Percentiles rank a stretch among this genome's conserved stretches.
Evolutionary conservation across 2,113 vertebrate genomes (phyloP).

Genomic region (Progne subis): DNA sequence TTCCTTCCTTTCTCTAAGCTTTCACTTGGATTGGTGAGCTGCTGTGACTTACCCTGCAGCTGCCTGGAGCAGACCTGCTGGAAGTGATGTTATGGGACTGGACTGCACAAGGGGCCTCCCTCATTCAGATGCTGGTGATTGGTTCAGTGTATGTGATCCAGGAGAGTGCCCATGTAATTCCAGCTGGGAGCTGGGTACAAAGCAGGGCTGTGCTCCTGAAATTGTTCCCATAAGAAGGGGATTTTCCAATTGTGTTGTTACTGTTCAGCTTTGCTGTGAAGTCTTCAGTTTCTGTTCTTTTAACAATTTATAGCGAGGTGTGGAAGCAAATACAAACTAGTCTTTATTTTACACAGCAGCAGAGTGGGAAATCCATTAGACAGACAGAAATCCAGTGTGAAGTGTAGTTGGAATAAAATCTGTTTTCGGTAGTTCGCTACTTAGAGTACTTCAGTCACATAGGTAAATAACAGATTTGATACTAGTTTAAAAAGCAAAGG

Average conservation of each 20-base stretch:
- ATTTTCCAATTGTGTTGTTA: background rate
- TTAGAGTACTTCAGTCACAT: background rate
- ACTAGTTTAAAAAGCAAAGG: background rate
- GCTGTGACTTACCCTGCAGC: background rate
- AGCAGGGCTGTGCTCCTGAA: background rate
- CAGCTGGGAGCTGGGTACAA: background rate
- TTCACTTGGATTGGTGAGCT: background rate
- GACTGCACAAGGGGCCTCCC: background rate
- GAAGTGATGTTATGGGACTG: background rate
- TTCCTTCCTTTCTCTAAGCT: background rate
- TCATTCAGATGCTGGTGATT: rapidly evolving
- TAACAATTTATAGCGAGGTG: background rate
- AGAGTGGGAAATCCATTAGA: background rate
- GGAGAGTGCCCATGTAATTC: background rate
- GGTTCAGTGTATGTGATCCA: background rate
- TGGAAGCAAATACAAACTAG: background rate
- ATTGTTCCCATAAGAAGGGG: background rate
- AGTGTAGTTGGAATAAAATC: background rate
- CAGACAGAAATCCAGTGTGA: background rate
- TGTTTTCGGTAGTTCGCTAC: background rate
- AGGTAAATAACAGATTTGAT: background rate
- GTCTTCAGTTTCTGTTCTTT: background rate
- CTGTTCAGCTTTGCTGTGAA: background rate
- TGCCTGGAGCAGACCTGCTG: rapidly evolving
- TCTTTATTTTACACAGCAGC: background rate